Conservation (phyloP, 1,140 invertebrate species). For the Zaprionus tsacasi region DNA sequence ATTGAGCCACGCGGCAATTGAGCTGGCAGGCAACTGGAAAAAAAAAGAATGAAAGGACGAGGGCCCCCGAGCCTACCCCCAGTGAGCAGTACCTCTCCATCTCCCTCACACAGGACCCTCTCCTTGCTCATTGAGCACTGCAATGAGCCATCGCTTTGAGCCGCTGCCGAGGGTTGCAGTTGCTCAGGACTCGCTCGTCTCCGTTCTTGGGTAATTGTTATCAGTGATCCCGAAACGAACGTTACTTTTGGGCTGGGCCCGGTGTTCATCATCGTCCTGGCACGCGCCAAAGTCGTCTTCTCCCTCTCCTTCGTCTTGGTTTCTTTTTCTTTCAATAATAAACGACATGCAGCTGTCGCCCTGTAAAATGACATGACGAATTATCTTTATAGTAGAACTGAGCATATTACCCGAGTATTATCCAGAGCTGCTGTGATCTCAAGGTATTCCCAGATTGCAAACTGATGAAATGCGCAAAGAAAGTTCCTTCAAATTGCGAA, state of each 20-base stretch:
- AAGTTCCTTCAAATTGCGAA: background rate
- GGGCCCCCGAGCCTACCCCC: slow-evolving; percentile 25
- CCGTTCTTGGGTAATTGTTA: slow-evolving; percentile 69
- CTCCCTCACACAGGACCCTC: slow-evolving; percentile 50
- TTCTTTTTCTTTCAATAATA: slow-evolving; percentile 14
- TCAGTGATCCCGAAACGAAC: slow-evolving; percentile 73
- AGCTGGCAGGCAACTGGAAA: slow-evolving; percentile 23
- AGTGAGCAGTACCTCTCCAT: background rate
- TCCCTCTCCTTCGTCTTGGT: slow-evolving; percentile 3
- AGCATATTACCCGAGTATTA: background rate
- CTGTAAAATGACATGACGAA: slow-evolving; percentile 11
- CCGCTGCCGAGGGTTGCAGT: slow-evolving; percentile 59
- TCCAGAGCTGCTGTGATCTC: background rate
- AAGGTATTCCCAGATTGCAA: background rate
- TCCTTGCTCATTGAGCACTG: slow-evolving; percentile 37
- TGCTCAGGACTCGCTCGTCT: slow-evolving; percentile 15
- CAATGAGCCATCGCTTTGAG: slow-evolving; percentile 40
- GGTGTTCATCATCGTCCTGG: slow-evolving; percentile 57
- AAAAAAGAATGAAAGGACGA: slow-evolving; percentile 14
- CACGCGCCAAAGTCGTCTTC: slow-evolving; percentile 60
- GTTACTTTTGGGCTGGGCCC: slow-evolving; percentile 68
- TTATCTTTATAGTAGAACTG: background rate
- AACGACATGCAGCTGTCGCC: slow-evolving; percentile 19
- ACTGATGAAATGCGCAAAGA: background rate
- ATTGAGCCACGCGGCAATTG: slow-evolving; percentile 38